Base-by-base conservation (phyloP, 2,113 vertebrate species). In the Barnardius zonarius region DNA sequence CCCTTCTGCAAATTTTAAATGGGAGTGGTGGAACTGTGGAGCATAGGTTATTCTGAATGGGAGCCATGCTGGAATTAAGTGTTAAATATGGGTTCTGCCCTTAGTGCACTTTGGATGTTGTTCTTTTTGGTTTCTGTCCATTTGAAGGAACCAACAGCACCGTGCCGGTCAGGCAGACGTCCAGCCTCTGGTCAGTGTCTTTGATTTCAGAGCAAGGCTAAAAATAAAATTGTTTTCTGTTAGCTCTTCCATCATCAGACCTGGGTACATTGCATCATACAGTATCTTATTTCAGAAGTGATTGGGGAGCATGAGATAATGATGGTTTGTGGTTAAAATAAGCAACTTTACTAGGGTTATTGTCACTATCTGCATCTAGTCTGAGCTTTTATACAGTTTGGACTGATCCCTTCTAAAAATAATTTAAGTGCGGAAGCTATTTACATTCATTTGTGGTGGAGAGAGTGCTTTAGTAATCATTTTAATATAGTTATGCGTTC, bases 201-300 rank as follows among this genome's bases (percentile, higher is more conserved):
- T 95, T 79, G 67, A 87, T 87, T 93, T 94, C 83, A 91, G 74
- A 73, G 57, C 24, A 84, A 82, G 62, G 57, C 86, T 93, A 91
- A 94, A 96, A 96, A 96, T 92, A 95, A 91, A 92, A 89, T 43
- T 88, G 82, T 94, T 93, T 91, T 92, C 73, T 96, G n/a, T 88
- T 93, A 64, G 52, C 51, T 90, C 63, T 80, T 75, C 76, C 44
- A 82, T 92, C 77, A 75, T 82, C 90, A 91, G 92, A 69, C 80
- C 57, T 79, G 61, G 35, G 28, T 9, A 9, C 0, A 0, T 89
- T 96, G 81, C 88, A 92, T 96, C 88, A 89, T 66, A 22, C 0
- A 0, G 19, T 81, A 43, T 94, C 86, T 84, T 41, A 35, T 93
- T 93, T 93, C 93, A 95, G 22, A 90, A 64, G 51, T 49, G 73